Conservation (phyloP, 2,888 invertebrate species). For the Parochlus steinenii region DNA sequence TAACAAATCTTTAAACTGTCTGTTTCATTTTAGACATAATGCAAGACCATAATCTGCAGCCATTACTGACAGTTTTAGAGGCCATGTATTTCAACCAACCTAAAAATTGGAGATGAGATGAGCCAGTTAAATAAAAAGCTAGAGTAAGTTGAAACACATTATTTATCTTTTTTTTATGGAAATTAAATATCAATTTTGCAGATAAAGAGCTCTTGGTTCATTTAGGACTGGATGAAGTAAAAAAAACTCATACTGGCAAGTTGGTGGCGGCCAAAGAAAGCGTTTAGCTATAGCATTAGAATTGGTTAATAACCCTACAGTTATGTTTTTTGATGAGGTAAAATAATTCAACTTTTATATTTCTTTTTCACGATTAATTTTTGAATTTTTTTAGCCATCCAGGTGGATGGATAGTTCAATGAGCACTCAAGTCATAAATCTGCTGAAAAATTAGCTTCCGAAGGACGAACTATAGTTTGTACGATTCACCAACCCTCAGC, state of each 20-base stretch:
- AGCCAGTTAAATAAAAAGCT: conserved; percentile 38
- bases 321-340: conserved; percentile 92
- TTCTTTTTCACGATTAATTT: too few relatives aligned
- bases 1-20: too few relatives aligned
- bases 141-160: too few relatives aligned
- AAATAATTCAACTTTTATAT: too few relatives aligned
- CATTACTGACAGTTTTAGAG: conserved; percentile 69
- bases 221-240: conserved; percentile 49
- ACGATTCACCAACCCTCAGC: conserved; percentile 89
- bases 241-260: conserved; percentile 47
- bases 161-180: too few relatives aligned
- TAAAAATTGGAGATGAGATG: conserved; percentile 59
- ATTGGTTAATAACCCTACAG: conserved; percentile 77
- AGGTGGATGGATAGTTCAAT: conserved; percentile 75
- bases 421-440: conserved; percentile 62
- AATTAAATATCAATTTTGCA: too few relatives aligned
- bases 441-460: conserved; percentile 65
- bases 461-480: conserved; percentile 74
- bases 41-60: conserved; percentile 70
- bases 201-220: conserved; percentile 66
- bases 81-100: conserved; percentile 72
- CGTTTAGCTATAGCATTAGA: conserved; percentile 80
- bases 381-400: too few relatives aligned
- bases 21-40: conserved; percentile 53
- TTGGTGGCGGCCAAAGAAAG: conserved; percentile 82